These are phyloP conservation scores for Triplophysa yarkandensis DNA, from an alignment of 2,797 vertebrate genomes.

Conservation along the genomic window DNA sequence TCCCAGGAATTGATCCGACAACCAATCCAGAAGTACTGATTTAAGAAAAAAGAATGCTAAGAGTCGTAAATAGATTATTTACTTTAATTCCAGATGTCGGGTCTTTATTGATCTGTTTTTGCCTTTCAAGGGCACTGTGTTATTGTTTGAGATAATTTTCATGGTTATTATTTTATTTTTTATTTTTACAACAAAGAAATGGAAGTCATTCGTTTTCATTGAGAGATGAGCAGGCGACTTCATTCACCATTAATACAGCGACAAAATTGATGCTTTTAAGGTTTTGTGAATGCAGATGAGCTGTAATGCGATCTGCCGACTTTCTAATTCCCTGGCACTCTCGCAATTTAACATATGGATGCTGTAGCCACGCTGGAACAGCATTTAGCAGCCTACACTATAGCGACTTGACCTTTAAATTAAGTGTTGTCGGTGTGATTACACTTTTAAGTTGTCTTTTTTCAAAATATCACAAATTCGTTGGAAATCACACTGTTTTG, in stretches of 20 bases:
- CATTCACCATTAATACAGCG: not conserved
- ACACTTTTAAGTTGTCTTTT: not conserved
- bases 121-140: conserved; percentile 52
- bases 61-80: conserved; percentile 24
- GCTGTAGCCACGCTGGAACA: not conserved
- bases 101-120: conserved; percentile 47
- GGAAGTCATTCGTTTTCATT: conserved; percentile 7
- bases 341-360: not conserved
- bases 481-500: not conserved
- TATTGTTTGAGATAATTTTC: conserved; percentile 7
- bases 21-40: no score
- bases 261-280: not conserved
- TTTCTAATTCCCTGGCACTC: no score
- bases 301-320: not conserved
- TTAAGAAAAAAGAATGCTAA: conserved; percentile 5
- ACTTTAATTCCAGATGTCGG: conserved; percentile 49
- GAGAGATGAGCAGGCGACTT: not conserved
- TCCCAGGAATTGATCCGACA: not conserved
- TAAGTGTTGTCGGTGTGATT: not conserved
- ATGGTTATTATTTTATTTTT: no score
- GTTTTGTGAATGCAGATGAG: not conserved
- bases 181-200: not conserved
- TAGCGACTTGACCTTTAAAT: not conserved
- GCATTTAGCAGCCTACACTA: not conserved
- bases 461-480: not conserved